Evolutionary conservation across 2,797 vertebrate species (phyloP).

Genomic region (Cephalopachus bancanus): DNA sequence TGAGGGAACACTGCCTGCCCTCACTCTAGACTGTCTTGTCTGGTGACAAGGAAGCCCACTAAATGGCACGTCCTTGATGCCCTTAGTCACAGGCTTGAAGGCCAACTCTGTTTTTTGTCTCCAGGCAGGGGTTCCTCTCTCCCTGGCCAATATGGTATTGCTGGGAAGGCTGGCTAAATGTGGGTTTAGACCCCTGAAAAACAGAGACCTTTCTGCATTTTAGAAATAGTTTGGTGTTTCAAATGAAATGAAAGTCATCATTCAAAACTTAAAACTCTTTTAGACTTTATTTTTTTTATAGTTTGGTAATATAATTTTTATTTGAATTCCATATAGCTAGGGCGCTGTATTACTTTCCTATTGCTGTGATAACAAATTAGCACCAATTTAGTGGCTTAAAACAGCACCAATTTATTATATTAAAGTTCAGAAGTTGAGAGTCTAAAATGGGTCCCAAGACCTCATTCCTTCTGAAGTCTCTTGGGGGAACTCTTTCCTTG

Average conservation of each 20-base stretch:
- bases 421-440: not conserved
- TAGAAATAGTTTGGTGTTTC: not conserved
- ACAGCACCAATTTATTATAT: not conserved
- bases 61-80: too few relatives aligned
- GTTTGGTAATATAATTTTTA: not conserved
- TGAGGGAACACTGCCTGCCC: too few relatives aligned
- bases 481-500: too few relatives aligned
- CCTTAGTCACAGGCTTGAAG: not conserved
- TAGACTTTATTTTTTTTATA: not conserved
- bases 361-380: not conserved
- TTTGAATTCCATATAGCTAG: not conserved
- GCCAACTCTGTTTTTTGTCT: not conserved
- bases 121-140: not conserved
- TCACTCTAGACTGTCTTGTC: rapidly evolving
- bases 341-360: not conserved
- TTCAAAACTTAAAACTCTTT: not conserved
- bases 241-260: conserved; percentile 10
- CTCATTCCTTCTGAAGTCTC: too few relatives aligned
- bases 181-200: not conserved
- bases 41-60: not conserved
- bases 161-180: not conserved
- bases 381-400: not conserved
- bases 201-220: not conserved
- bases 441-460: too few relatives aligned
- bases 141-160: not conserved